Evolutionary conservation across 1,140 invertebrate species (phyloP).

Genomic region (Muscidifurax raptorellus): DNA sequence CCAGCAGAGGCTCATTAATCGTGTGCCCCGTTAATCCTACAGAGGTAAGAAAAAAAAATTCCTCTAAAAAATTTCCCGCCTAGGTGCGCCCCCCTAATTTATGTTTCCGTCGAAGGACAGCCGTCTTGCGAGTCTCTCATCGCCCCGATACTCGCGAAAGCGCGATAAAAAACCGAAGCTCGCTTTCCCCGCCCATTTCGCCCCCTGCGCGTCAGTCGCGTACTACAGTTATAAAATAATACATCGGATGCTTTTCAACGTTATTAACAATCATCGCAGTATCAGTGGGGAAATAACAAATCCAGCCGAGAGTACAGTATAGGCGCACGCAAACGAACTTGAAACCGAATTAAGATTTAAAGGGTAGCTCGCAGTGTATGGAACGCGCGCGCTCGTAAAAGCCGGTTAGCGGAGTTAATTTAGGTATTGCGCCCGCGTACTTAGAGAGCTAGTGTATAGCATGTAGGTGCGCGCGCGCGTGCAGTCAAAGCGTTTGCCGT

Average conservation of each 20-base stretch:
- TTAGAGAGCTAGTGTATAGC: too few species aligned
- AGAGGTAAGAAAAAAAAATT: conserved; percentile 19
- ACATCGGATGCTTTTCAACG: too few species aligned
- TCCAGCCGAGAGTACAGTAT: not conserved
- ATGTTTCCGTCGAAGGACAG: conserved; percentile 39
- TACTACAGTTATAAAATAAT: too few species aligned
- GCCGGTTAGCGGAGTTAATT: conserved; percentile 33
- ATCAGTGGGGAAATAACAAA: not conserved
- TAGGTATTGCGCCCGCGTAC: conserved; percentile 6
- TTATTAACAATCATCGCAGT: too few species aligned
- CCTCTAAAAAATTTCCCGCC: conserved; percentile 10
- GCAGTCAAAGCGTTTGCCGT: not conserved
- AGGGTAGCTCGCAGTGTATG: not conserved
- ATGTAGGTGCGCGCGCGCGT: not conserved
- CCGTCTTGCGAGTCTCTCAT: not conserved
- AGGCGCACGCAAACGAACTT: conserved; percentile 4
- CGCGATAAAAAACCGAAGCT: conserved; percentile 20
- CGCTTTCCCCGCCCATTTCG: not conserved
- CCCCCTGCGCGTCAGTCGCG: too few species aligned
- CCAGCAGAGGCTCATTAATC: not conserved
- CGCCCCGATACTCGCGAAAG: conserved; percentile 27
- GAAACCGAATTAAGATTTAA: conserved; percentile 40
- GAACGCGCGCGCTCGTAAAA: conserved; percentile 1
- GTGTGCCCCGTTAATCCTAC: conserved; percentile 23
- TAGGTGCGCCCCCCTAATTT: conserved; percentile 41